Evolutionary conservation across 2,113 vertebrate species (phyloP), one percentile per base, ranked within the genome.

Genomic region (Apteryx mantelli): DNA sequence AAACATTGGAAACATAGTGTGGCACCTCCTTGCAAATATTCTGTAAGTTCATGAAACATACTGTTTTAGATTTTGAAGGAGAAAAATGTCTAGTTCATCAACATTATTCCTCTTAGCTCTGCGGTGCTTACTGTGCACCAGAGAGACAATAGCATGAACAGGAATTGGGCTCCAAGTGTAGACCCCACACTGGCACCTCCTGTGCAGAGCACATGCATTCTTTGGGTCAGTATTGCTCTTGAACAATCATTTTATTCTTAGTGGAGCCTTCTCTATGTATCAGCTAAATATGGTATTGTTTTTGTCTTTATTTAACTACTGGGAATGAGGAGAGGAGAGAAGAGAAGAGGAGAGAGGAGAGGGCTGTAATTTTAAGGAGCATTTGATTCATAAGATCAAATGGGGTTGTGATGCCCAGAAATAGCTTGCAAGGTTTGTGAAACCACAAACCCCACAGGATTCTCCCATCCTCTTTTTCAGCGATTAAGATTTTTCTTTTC

Each of bases 381-480:
- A 68, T 82, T 86, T 84, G 91, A 96, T 93, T 96, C 92, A 83
- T 95, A 20, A 90, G 82, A 80, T 82, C 75, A 86, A 91, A 81
- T 46, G 32, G 58, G 34, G 65, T 92, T 97, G 91, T 83, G 91
- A 81, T 96, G 90, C 63, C 74, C 90, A 95, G 82, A 94, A 96
- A 90, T 42, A 94, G 55, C 90, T 88, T 42, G 20, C 50, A 63
- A 60, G 22, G 55, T 79, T 80, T 75, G n/a, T 44, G 81, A 95
- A 96, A 80, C 94, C 92, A 82, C 96, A 95, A 61, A 12, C 25
- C 68, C 60, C 73, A 19, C 44, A 14, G 78, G 91, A 56, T 91
- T 95, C 74, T 80, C 84, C 74, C 87, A 74, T 94, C 87, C 56
- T 91, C 75, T 89, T 94, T 94, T 88, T 80, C 76, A 88, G 71